Base-by-base conservation (phyloP, 2,888 invertebrate genomes). In the Cremastinae sp. region DNA sequence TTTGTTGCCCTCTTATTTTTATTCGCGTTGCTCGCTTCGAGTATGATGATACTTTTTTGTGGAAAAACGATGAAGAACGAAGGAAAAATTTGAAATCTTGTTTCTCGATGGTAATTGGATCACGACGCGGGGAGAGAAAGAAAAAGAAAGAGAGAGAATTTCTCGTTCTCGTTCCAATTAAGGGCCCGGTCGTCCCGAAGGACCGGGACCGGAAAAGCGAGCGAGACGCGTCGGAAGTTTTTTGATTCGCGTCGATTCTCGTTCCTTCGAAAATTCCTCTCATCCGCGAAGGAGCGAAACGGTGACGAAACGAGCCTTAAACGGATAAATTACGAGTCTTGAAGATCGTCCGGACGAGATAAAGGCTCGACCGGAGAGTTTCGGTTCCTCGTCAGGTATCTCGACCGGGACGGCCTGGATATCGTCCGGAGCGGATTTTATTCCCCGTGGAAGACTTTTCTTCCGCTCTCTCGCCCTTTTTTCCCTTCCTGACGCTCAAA, bases 231-330 rank as follows among this genome's bases (percentile, higher is more conserved):
- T 20, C 36, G 16, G 38, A n/a, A n/a, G n/a, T n/a, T n/a, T n/a
- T 41, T 14, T 9, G 41, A 9, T 41, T 41, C 28, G 28, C n/a
- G n/a, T n/a, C n/a, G n/a, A n/a, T n/a, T n/a, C n/a, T n/a, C n/a
- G n/a, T n/a, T 28, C 28, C 5, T 28, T 28, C 5, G 28, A 28
- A 28, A 5, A 28, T 28, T 28, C 28, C 5, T 28, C 2, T 28
- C 28, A 12, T 51, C 18, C 20, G 56, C 4, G 22, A 28, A 41
- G 28, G 41, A 43, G 12, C 10, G 2, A 49, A 45, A 12, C 41
- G 22, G 51, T 47, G 53, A 36, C 38, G 49, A 62, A 14, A 38
- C 72, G 62, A 16, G 61, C 75, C 75, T 76, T 72, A 72, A 75
- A 61, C 45, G 72, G 72, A 64, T 22, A 64, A 62, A 64, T 58